A percentile compares a stretch with the other conserved stretches of the same genome.
Conservation (phyloP, 2,888 invertebrate genomes). For the Norana najaformis region DNA sequence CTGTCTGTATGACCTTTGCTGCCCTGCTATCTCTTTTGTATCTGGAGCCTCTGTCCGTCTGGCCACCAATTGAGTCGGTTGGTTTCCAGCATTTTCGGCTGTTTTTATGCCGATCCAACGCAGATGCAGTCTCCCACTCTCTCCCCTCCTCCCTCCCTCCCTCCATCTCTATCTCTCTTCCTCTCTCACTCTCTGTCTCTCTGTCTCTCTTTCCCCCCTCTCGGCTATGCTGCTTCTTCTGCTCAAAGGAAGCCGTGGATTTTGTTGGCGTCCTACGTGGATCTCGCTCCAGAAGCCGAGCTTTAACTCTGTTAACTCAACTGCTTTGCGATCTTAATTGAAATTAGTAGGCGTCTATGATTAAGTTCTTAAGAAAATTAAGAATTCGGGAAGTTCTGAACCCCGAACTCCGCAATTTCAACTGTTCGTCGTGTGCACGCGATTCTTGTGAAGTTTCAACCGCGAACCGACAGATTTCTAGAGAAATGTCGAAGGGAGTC, state of each 20-base stretch:
- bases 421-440: not conserved
- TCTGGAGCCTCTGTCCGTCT: not conserved
- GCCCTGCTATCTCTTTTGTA: too few relatives aligned
- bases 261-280: not conserved
- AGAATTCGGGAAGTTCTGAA: not conserved
- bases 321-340: not conserved
- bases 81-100: not conserved
- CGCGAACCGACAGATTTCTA: not conserved
- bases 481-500: too few relatives aligned
- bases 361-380: not conserved
- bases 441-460: not conserved
- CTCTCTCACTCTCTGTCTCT: not conserved
- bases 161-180: not conserved
- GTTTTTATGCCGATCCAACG: not conserved
- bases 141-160: not conserved
- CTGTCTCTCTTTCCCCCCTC: not conserved
- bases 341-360: too few relatives aligned
- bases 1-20: too few relatives aligned
- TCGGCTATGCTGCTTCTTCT: too few relatives aligned
- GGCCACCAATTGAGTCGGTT: not conserved
- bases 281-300: not conserved
- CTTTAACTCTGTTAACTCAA: not conserved
- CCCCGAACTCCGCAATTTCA: not conserved
- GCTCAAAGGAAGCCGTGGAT: not conserved
- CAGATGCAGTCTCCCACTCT: not conserved